These are phyloP conservation scores for Pipa parva DNA, from an alignment of 2,113 vertebrate species.

Conservation along the genomic window DNA sequence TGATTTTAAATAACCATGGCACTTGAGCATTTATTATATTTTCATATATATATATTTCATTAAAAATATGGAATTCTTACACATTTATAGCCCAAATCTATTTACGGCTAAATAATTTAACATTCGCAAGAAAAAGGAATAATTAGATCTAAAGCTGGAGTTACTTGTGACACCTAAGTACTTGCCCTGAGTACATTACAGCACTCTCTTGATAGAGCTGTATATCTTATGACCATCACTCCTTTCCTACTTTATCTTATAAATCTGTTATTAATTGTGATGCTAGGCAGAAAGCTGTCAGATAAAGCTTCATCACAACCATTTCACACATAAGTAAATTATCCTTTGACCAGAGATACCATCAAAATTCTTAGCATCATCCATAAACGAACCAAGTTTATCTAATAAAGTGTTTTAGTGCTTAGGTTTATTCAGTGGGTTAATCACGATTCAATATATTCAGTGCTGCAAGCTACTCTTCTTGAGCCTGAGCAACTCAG, in stretches of 20 bases:
- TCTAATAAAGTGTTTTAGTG: slow-evolving; percentile 57
- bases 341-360: slow-evolving; percentile 44
- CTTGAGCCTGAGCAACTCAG: slow-evolving; percentile 62
- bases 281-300: slow-evolving; percentile 48
- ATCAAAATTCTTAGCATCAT: slow-evolving; percentile 56
- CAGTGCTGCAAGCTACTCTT: slow-evolving; percentile 67
- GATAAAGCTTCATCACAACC: slow-evolving; percentile 46
- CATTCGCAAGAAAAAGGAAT: neutral
- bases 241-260: slow-evolving; percentile 7
- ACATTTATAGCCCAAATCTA: neutral
- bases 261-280: slow-evolving; percentile 15
- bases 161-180: slow-evolving; percentile 15
- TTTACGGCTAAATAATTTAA: neutral
- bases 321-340: slow-evolving; percentile 56
- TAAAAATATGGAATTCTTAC: neutral
- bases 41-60: neutral
- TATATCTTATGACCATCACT: slow-evolving; percentile 20
- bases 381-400: slow-evolving; percentile 55
- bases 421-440: slow-evolving; percentile 59
- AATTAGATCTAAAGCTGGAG: neutral
- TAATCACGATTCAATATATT: slow-evolving; percentile 73
- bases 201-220: slow-evolving; percentile 18
- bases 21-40: too few species aligned
- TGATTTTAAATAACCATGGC: too few species aligned
- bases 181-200: neutral